These are phyloP conservation scores for Onychorhynchus coronatus DNA, from an alignment of 2,113 vertebrate genomes.

Conservation along the genomic window DNA sequence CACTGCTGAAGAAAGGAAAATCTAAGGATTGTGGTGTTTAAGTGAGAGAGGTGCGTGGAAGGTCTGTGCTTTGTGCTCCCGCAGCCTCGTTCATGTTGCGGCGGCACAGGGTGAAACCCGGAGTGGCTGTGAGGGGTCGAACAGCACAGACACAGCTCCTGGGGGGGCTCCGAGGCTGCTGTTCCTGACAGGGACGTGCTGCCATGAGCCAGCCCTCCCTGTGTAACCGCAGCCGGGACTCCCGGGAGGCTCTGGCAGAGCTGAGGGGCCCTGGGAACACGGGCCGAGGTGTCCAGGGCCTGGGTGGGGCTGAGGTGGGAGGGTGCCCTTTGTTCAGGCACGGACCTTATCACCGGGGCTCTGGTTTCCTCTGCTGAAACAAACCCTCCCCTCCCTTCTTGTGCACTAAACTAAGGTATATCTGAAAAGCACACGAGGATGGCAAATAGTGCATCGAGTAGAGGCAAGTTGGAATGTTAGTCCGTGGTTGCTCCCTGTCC, in stretches of 20 bases:
- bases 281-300: not conserved
- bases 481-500: not conserved
- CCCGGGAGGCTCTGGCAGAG: not conserved
- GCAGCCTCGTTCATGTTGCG: not conserved
- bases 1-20: not conserved
- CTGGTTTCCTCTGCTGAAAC: not conserved
- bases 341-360: not conserved
- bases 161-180: not conserved
- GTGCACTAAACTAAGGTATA: accelerated
- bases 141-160: not conserved
- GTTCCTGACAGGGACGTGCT: not conserved
- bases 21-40: not conserved
- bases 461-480: not conserved
- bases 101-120: not conserved
- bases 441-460: no score
- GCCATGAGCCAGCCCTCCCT: accelerated
- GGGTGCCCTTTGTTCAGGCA: not conserved
- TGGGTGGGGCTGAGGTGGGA: not conserved
- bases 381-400: not conserved
- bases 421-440: not conserved
- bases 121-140: accelerated
- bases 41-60: not conserved
- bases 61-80: not conserved
- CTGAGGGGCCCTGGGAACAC: not conserved
- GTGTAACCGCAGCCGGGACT: not conserved